A percentile compares a stretch with the other conserved stretches of the same genome.
Conservation (phyloP, 2,888 invertebrate species). For the Encarsia formosa region DNA sequence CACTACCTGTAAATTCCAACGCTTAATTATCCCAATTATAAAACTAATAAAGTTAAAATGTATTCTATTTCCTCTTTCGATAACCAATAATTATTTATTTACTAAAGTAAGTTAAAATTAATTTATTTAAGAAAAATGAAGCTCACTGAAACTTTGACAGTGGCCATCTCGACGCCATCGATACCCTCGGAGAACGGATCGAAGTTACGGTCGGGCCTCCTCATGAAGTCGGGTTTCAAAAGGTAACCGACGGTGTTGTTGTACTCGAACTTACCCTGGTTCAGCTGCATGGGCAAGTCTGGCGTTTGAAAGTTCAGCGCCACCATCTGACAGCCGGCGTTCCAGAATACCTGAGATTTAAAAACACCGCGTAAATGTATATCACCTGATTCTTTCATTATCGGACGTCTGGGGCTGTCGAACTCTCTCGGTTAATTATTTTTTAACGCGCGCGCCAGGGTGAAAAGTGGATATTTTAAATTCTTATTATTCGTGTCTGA, state of each 20-base stretch:
- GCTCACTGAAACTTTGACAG: constrained; percentile 61
- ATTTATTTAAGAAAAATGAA: no score
- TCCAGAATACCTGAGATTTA: constrained; percentile 64
- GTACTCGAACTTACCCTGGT: constrained; percentile 73
- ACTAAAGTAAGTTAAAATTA: no score
- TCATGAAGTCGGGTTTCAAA: constrained; percentile 70
- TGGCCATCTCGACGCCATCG: constrained; percentile 71
- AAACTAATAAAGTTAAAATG: no score
- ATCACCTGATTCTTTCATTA: no score
- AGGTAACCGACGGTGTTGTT: constrained; percentile 66
- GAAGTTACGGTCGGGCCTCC: constrained; percentile 64
- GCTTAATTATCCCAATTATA: no score
- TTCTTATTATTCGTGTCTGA: no score
- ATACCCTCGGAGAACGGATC: constrained; percentile 71
- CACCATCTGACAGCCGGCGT: constrained; percentile 71
- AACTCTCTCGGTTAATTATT: background rate
- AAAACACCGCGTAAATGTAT: background rate
- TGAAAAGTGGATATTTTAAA: no score
- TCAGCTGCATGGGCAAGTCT: constrained; percentile 69
- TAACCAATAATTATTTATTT: no score
- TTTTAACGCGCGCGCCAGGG: no score
- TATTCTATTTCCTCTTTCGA: no score
- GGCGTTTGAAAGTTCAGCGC: constrained; percentile 68
- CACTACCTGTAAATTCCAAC: no score
- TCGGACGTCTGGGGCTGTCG: no score